Evolutionary conservation across 2,797 vertebrate species (phyloP).

Genomic region (Microctenopoma lineatum): DNA sequence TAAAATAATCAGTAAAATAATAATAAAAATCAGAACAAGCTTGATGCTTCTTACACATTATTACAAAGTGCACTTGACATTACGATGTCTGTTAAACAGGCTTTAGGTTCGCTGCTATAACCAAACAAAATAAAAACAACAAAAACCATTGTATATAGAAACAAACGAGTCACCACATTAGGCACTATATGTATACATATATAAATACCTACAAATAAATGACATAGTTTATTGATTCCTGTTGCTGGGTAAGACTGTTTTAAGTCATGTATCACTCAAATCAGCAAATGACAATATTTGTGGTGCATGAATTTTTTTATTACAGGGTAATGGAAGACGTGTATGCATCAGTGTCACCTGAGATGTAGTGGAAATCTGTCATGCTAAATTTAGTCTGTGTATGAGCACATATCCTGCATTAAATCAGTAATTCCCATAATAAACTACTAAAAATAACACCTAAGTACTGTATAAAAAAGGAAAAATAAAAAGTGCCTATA

Average conservation of each 20-base stretch:
- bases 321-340: not conserved
- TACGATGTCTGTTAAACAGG: conserved; percentile 11
- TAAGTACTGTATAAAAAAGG: not conserved
- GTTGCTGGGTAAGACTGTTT: not conserved
- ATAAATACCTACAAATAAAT: too few relatives aligned
- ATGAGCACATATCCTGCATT: conserved; percentile 12
- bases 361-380: not conserved
- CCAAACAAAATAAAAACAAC: too few relatives aligned
- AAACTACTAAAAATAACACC: not conserved
- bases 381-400: not conserved
- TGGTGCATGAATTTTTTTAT: not conserved
- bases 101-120: conserved; percentile 16
- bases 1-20: too few relatives aligned
- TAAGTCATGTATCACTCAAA: not conserved
- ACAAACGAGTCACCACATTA: conserved; percentile 17
- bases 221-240: too few relatives aligned
- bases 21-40: too few relatives aligned
- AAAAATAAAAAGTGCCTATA: conserved; percentile 4
- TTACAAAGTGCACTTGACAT: conserved; percentile 47
- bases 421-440: conserved; percentile 18
- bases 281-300: conserved; percentile 4
- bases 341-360: not conserved
- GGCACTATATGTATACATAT: too few relatives aligned
- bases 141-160: conserved; percentile 3
- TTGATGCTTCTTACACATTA: conserved; percentile 2